Percentiles rank a stretch among this genome's conserved stretches.
Conservation (phyloP, 2,888 invertebrate genomes). For the Coelogynopora nodosa region DNA sequence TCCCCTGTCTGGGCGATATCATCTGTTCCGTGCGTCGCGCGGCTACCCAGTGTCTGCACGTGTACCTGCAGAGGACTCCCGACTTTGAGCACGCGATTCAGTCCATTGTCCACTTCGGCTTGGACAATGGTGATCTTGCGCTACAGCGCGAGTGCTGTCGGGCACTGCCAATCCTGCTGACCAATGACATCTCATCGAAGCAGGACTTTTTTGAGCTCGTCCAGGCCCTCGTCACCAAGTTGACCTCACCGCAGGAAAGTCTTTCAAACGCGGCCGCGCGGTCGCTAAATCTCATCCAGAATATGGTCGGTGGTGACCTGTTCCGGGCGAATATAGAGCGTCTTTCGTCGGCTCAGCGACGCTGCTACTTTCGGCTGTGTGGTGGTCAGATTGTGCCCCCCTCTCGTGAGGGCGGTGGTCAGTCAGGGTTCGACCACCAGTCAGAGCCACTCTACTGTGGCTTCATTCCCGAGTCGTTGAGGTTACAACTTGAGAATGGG, state of each 20-base stretch:
- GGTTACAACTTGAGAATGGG: not conserved
- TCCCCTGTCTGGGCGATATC: not conserved
- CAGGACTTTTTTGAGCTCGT: conserved; percentile 11
- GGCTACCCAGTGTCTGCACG: conserved; percentile 62
- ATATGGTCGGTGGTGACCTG: not conserved
- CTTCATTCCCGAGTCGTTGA: not conserved
- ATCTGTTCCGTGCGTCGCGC: conserved; percentile 52
- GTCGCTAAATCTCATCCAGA: not conserved
- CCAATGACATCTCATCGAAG: not conserved
- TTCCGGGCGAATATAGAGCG: not conserved
- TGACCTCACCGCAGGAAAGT: not conserved
- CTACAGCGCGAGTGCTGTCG: not conserved
- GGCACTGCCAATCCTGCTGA: not conserved
- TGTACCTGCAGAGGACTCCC: conserved; percentile 55
- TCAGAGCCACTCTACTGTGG: not conserved
- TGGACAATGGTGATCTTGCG: not conserved
- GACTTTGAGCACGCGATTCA: not conserved
- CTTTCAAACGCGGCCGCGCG: not conserved
- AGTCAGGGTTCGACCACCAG: not conserved
- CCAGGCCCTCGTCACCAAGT: not conserved
- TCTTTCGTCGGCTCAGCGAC: not conserved
- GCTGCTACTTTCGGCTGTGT: not conserved
- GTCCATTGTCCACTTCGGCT: conserved; percentile 1
- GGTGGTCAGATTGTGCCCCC: not conserved
- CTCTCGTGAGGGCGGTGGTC: not conserved